Evolutionary conservation across 2,797 vertebrate genomes (phyloP).

Genomic region (Synanceia verrucosa): DNA sequence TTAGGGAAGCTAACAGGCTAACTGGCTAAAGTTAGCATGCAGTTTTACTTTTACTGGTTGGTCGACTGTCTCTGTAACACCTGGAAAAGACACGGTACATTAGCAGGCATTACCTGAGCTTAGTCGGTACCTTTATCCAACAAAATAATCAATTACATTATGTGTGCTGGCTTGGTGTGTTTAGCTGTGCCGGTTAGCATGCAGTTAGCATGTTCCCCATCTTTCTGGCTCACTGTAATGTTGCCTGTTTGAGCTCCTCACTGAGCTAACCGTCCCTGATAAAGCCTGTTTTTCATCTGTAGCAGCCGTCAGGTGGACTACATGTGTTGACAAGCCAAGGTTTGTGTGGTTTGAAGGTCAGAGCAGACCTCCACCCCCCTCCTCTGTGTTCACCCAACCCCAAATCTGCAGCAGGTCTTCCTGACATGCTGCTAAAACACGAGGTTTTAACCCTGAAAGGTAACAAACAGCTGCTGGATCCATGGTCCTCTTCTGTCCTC

Average conservation of each 20-base stretch:
- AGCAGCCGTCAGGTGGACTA: neutral
- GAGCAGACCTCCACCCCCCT: neutral
- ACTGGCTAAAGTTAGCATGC: constrained; percentile 28
- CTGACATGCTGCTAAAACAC: neutral
- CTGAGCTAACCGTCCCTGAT: neutral
- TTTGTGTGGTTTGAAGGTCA: constrained; percentile 62
- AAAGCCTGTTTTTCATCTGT: neutral
- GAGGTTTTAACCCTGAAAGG: no score
- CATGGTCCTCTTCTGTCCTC: no score
- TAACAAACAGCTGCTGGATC: no score
- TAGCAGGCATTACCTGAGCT: neutral
- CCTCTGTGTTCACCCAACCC: no score
- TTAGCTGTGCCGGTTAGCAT: neutral
- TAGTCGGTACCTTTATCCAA: rapidly evolving
- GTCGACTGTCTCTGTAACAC: rapidly evolving
- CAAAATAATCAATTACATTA: rapidly evolving
- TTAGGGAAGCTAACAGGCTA: constrained; percentile 23
- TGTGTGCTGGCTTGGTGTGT: rapidly evolving
- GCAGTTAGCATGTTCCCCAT: neutral
- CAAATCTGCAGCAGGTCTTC: neutral
- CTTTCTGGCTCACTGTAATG: neutral
- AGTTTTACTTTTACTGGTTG: neutral
- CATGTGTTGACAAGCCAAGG: neutral
- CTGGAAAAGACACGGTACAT: rapidly evolving
- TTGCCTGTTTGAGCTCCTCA: neutral